Percentiles rank a stretch among this genome's conserved stretches.
These are phyloP conservation scores for Nemapogon koenigi DNA, from an alignment of 2,888 invertebrate genomes.

Conservation along the genomic window DNA sequence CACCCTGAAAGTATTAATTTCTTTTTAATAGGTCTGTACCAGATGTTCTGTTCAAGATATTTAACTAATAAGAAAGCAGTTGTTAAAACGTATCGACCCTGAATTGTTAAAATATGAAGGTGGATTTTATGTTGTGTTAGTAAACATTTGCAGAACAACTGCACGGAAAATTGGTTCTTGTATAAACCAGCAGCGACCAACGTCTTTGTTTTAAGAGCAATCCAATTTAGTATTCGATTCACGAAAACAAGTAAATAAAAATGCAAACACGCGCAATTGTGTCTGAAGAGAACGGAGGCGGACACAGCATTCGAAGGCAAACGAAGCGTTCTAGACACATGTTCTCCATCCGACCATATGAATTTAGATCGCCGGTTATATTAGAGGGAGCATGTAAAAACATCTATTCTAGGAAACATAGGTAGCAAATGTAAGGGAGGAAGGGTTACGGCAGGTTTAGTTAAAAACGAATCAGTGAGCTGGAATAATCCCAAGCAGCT, in stretches of 20 bases:
- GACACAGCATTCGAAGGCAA: slow-evolving; percentile 25
- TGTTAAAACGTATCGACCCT: too few species aligned
- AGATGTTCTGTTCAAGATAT: too few species aligned
- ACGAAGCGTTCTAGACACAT: slow-evolving; percentile 46
- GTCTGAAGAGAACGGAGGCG: slow-evolving; percentile 48
- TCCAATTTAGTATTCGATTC: slow-evolving; percentile 31
- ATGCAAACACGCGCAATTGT: slow-evolving; percentile 60
- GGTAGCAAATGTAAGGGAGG: slow-evolving; percentile 30
- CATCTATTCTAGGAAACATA: slow-evolving; percentile 14
- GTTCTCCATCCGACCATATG: slow-evolving; percentile 49
- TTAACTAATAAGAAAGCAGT: too few species aligned
- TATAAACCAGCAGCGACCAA: too few species aligned
- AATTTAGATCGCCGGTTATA: slow-evolving; percentile 53
- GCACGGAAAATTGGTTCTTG: too few species aligned
- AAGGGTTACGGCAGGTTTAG: slow-evolving; percentile 30
- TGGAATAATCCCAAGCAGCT: too few species aligned
- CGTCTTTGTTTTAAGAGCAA: too few species aligned
- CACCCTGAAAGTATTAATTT: too few species aligned
- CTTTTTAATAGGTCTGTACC: too few species aligned
- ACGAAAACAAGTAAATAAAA: slow-evolving; percentile 61
- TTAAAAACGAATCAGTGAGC: slow-evolving; percentile 5
- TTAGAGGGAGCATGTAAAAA: slow-evolving; percentile 40
- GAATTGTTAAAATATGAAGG: too few species aligned
- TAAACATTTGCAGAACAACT: too few species aligned
- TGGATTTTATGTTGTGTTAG: too few species aligned